Conservation (phyloP, 2,113 vertebrate species). For the Gambusia holbrooki region DNA sequence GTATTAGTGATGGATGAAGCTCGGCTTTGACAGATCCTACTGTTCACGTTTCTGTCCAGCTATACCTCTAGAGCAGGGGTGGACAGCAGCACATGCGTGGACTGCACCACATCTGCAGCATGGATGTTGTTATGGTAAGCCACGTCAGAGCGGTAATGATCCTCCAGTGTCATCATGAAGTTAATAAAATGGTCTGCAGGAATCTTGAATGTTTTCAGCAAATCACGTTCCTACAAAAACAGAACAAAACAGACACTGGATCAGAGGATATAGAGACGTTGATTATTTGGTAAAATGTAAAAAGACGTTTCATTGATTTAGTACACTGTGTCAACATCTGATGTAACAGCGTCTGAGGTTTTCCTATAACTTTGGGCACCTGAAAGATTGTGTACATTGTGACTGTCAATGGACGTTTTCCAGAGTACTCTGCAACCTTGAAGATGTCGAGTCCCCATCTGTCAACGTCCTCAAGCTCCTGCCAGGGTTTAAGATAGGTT, state of each 20-base stretch:
- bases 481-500: constrained; percentile 22
- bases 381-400: constrained; percentile 92
- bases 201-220: constrained; percentile 94
- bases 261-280: background rate
- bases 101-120: constrained; percentile 91
- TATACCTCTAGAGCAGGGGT: constrained; percentile 89
- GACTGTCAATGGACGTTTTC: constrained; percentile 88
- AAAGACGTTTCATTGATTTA: background rate
- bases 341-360: background rate
- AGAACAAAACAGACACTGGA: background rate
- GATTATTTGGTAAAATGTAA: background rate
- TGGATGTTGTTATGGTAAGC: constrained; percentile 97
- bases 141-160: constrained; percentile 88
- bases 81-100: constrained; percentile 89
- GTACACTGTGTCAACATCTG: background rate
- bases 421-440: constrained; percentile 87
- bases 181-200: constrained; percentile 87
- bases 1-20: background rate
- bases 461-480: constrained; percentile 90
- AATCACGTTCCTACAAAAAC: constrained; percentile 84
- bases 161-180: constrained; percentile 91
- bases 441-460: constrained; percentile 92
- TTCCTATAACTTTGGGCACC: constrained; percentile 71
- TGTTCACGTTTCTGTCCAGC: background rate
- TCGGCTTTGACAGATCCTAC: background rate